A percentile compares a stretch with the other conserved stretches of the same genome.
These are phyloP conservation scores for Psococerastis gibbosa DNA, from an alignment of 2,888 invertebrate species.

Conservation along the genomic window DNA sequence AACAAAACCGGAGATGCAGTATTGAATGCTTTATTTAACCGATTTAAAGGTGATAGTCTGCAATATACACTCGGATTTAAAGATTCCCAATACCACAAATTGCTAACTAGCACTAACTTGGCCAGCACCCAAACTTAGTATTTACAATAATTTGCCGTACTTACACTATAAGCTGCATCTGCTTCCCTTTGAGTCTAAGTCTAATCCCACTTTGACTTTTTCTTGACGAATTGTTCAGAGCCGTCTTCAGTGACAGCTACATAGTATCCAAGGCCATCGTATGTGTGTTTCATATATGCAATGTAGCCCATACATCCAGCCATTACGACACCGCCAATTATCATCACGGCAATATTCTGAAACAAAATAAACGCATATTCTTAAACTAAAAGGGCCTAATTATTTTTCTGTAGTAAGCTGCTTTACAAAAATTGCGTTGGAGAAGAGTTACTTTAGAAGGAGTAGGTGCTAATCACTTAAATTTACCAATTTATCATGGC, in stretches of 20 bases:
- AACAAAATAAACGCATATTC: constrained; percentile 22
- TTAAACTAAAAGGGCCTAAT: not conserved
- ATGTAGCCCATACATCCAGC: constrained; percentile 59
- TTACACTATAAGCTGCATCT: no score
- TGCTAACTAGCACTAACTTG: no score
- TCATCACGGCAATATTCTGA: constrained; percentile 75
- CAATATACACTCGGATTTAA: no score
- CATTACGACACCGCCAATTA: constrained; percentile 55
- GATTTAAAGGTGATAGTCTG: no score
- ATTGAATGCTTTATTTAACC: no score
- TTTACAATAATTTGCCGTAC: no score
- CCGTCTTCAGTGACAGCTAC: constrained; percentile 61
- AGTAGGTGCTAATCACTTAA: no score
- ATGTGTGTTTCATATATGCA: constrained; percentile 65
- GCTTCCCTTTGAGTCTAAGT: not conserved
- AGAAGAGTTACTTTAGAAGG: no score
- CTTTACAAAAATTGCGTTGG: constrained; percentile 5
- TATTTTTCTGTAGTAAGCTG: not conserved
- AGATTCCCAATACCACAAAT: no score
- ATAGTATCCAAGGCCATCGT: constrained; percentile 62
- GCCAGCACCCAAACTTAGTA: no score
- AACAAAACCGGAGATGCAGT: no score
- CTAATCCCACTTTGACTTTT: constrained; percentile 59
- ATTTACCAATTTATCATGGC: no score
- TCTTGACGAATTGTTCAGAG: constrained; percentile 50